Evolutionary conservation across 2,113 vertebrate species (phyloP).

Genomic region (Menidia beryllina): DNA sequence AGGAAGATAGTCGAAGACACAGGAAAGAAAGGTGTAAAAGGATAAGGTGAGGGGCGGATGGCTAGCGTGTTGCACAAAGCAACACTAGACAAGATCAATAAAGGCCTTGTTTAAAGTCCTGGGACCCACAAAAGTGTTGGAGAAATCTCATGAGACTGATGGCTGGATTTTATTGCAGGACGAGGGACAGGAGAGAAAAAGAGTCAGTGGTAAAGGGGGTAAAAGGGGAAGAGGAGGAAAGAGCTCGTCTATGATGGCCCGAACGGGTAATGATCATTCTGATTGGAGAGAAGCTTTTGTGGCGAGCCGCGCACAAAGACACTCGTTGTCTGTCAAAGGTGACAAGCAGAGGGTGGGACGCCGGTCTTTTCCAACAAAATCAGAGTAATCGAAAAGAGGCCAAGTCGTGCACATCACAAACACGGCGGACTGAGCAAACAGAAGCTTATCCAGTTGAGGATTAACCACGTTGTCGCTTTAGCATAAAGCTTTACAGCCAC

Average conservation of each 20-base stretch:
- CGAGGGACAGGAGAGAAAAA: constrained; percentile 60
- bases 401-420: constrained; percentile 17
- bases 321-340: constrained; percentile 47
- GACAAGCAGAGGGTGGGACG: constrained; percentile 8
- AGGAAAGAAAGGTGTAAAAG: constrained; percentile 39
- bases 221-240: constrained; percentile 13
- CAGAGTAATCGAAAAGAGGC: background rate
- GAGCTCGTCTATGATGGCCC: constrained; percentile 58
- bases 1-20: constrained; percentile 15
- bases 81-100: constrained; percentile 60
- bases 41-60: constrained; percentile 30
- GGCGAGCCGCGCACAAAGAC: constrained; percentile 65
- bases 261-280: constrained; percentile 74
- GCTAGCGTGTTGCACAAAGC: constrained; percentile 52
- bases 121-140: constrained; percentile 46
- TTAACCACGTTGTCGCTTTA: constrained; percentile 49
- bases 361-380: constrained; percentile 2
- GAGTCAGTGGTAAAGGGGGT: constrained; percentile 33
- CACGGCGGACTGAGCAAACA: constrained; percentile 36
- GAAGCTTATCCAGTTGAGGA: constrained; percentile 51
- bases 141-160: constrained; percentile 53
- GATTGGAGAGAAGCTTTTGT: constrained; percentile 58
- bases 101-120: constrained; percentile 63
- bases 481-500: constrained; percentile 34
- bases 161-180: constrained; percentile 64